Base-by-base conservation (phyloP, 2,113 vertebrate genomes). In the Semicossyphus pulcher region DNA sequence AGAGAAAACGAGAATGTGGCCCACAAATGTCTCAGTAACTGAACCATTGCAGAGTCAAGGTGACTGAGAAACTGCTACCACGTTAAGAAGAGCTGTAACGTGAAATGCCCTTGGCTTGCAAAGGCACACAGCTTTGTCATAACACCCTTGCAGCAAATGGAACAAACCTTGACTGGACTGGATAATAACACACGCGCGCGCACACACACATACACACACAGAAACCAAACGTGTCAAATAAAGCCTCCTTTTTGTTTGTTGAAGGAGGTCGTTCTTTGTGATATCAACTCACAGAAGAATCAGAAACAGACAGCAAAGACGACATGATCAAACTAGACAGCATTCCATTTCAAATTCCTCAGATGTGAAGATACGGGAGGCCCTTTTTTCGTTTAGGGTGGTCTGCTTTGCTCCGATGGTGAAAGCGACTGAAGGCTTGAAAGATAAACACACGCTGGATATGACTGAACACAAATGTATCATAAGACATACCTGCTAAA, bases 341-440 rank as follows among this genome's bases (percentile, higher is more conserved):
- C 65, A 77, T 85, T 92, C 86, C 76, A 59, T 37, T 44, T 86
- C 67, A 87, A 78, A 88, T 89, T 91, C 86, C 81, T 80, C n/a
- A 84, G 84, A 90, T 86, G 73, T 86, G 42, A 80, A 79, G 79
- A 86, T 84, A 85, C 0, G 16, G 18, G 25, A 26, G 37, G 60
- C 14, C 29, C 70, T 78, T 42, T 36, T 36, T 88, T 79, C 57
- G 70, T 85, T 84, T 66, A 26, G 62, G 82, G 69, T 80, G 82
- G 78, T 76, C 64, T 74, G 59, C 76, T 76, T 70, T 62, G 59
- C 74, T 69, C 39, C 41, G 28, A 49, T 14, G 23, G 49, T 37
- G 54, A 36, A 71, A 57, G 54, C 14, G 6, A 52, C 47, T 5
- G 7, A 51, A 59, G 51, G 42, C 64, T 67, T 78, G 37, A 53